Base-by-base conservation (phyloP, 2,113 vertebrate species). In the Ceuthmochares aereus region DNA sequence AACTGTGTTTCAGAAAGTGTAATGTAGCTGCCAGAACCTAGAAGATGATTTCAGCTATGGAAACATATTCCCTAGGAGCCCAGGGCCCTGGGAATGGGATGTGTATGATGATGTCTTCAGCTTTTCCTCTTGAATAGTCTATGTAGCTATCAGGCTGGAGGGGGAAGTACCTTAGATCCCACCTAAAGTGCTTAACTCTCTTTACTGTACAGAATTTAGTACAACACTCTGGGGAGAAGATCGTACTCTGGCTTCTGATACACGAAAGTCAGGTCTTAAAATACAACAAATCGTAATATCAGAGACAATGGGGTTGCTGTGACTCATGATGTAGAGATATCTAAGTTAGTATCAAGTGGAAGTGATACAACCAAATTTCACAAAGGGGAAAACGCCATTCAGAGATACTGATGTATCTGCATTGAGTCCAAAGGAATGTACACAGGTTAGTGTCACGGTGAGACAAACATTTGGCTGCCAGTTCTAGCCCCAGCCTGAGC, bases 231-330 rank as follows among this genome's bases (percentile, higher is more conserved):
- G 26, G 27, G 9, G 19, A 56, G 26, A 56, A 18, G 25, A 14
- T 27, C 32, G 9, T 30, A 21, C 27, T 67, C 47, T 74, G 47
- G 13, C 23, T 67, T 73, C 60, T 75, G 52, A 36, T 15, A 19
- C 12, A 1, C 18, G 29, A 8, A 81, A 52, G 29, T 40, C 30
- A 27, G 45, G 22, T 56, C 59, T n/a, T 40, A 29, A 40, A 30
- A 22, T 12, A 6, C 15, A 70, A 14, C 0, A 0, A 26, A 12
- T 51, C 0, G 0, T 26, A 58, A 2, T 20, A 43, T 29, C 60
- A 32, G 76, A 32, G 49, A 6, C 10, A 25, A 2, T 0, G 2
- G 27, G 27, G 30, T 22, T 66, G 67, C n/a, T 25, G 1, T 25
- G 72, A 4, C 52, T 73, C 22, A 3, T 8, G 47, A n/a, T 12